Base-by-base conservation (phyloP, 2,888 invertebrate species). In the Loripinus fragilis region DNA sequence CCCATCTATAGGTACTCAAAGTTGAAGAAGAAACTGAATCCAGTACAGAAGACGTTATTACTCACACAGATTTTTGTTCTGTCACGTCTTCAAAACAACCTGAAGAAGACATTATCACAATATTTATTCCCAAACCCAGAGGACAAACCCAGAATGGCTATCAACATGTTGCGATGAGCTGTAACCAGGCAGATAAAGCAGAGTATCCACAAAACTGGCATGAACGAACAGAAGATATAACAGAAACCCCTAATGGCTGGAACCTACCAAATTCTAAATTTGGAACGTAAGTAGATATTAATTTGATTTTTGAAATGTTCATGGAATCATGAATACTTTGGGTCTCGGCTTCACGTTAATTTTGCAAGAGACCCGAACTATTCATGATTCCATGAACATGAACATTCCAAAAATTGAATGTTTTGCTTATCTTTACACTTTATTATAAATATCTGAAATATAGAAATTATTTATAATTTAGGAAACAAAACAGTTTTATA, bases 51-150 rank as follows among this genome's bases (percentile, higher is more conserved):
- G 60, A 60, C 12, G 33, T 60, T 1, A 15, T 60, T 8, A 33
- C 33, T 33, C 30, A 60, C 15, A 33, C 60, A 33, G 60, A 60
- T 33, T 8, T 60, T 60, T 60, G 33, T 60, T 60, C 60, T 60
- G 60, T 33, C n/a, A 28, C 33, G 33, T 60, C 60, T 15, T 30
- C 30, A 8, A 28, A 60, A 10, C 5, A 3, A 25, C 60, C 60
- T 33, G 60, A 30, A 3, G 60, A 60, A 20, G 60, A 60, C 33
- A 8, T 5, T 30, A 60, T 60, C 10, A 33, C 60, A 17, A 60
- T 60, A 20, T 5, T 33, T 15, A 17, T 60, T 7, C 60, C 60
- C 1, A 60, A 60, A 33, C 60, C 60, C 5, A 33, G 10, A 12
- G 30, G 8, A 3, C 17, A 2, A 10, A 45, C 3, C 2, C 12